A percentile compares a stretch with the other conserved stretches of the same genome.
These are phyloP conservation scores for Synergus gifuensis DNA, from an alignment of 2,888 invertebrate genomes.

Conservation along the genomic window DNA sequence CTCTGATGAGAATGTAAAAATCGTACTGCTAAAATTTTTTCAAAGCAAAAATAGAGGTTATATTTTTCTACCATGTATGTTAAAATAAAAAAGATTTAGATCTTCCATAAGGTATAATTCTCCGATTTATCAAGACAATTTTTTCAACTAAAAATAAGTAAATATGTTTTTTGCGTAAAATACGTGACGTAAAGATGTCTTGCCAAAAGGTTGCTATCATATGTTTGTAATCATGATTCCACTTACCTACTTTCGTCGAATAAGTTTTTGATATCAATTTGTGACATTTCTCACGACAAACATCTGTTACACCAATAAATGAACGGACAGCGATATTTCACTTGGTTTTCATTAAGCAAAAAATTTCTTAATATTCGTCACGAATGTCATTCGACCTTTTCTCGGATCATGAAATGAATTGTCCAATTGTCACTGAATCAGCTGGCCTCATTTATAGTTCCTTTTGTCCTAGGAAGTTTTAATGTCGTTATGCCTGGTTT, in stretches of 20 bases:
- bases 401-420: neutral
- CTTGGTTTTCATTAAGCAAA: conserved; percentile 23
- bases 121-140: neutral
- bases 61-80: neutral
- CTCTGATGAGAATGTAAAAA: too few species aligned
- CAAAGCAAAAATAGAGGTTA: neutral
- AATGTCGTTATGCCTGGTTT: neutral
- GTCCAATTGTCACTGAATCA: conserved; percentile 14
- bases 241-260: conserved; percentile 76
- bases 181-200: conserved; percentile 43
- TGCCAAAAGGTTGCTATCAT: neutral
- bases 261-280: conserved; percentile 75
- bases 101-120: neutral
- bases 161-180: conserved; percentile 26
- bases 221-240: neutral
- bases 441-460: conserved; percentile 18
- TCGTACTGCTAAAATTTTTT: neutral
- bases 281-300: conserved; percentile 76
- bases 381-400: conserved; percentile 11
- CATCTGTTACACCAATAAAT: conserved; percentile 67
- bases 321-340: conserved; percentile 43
- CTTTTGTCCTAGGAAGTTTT: conserved; percentile 2
- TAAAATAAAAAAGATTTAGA: neutral
- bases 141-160: neutral
- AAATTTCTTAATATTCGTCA: neutral